These are phyloP conservation scores for Agrochola lychnidis DNA, from an alignment of 2,888 invertebrate genomes.

Conservation along the genomic window DNA sequence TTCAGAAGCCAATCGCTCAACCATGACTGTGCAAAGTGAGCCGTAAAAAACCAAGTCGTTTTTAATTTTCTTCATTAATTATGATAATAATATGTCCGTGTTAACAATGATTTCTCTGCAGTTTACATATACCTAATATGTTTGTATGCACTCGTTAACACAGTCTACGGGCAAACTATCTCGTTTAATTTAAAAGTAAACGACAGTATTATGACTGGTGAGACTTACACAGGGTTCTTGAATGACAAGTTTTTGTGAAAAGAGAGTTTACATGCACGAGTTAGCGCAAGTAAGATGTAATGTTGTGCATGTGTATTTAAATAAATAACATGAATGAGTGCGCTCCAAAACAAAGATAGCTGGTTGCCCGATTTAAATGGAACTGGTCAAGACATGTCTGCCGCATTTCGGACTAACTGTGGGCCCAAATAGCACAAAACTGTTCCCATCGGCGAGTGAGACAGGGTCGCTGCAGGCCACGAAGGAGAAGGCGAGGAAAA, in stretches of 20 bases:
- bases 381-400: background rate
- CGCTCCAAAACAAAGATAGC: too few species aligned
- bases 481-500: background rate
- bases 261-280: constrained; percentile 38
- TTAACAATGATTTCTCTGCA: constrained; percentile 31
- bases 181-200: constrained; percentile 42
- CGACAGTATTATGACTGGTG: constrained; percentile 39
- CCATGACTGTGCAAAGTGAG: background rate
- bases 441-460: background rate
- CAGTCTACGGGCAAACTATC: background rate
- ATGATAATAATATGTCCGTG: background rate
- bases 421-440: background rate
- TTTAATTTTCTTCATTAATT: background rate
- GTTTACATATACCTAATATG: background rate
- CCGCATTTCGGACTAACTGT: background rate
- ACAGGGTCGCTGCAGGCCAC: background rate
- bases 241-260: constrained; percentile 33
- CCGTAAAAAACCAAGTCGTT: background rate
- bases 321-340: background rate
- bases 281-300: background rate
- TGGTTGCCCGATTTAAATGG: too few species aligned
- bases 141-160: constrained; percentile 23
- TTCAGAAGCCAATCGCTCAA: background rate
- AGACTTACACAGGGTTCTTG: constrained; percentile 9
- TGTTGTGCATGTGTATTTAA: background rate